Percentiles rank a stretch among this genome's conserved stretches.
Evolutionary conservation across 2,113 vertebrate species (phyloP).

Genomic region (Corydoras sp.): DNA sequence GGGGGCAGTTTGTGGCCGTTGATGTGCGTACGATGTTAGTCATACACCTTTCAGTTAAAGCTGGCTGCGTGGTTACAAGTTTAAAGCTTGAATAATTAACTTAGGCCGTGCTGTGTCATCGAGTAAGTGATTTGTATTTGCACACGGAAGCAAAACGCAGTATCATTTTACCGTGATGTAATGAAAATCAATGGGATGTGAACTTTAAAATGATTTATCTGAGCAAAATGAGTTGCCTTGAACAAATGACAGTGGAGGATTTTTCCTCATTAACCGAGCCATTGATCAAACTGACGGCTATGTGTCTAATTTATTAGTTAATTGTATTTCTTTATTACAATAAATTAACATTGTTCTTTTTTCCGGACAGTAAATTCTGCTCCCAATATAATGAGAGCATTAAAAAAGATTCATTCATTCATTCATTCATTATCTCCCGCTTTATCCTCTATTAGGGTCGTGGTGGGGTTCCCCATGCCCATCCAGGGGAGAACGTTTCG

Average conservation of each 20-base stretch:
- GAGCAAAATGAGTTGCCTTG: constrained; percentile 1
- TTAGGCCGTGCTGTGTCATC: not conserved
- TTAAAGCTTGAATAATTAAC: not conserved
- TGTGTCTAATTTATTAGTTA: too few relatives aligned
- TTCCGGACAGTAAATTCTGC: too few relatives aligned
- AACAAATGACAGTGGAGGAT: not conserved
- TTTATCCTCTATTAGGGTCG: too few relatives aligned
- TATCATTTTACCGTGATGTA: constrained; percentile 5
- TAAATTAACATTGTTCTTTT: too few relatives aligned
- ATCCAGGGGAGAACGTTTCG: too few relatives aligned
- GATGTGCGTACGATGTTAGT: not conserved
- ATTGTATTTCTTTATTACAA: too few relatives aligned
- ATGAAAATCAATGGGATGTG: constrained; percentile 4
- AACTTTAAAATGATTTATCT: not conserved
- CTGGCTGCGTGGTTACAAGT: not conserved
- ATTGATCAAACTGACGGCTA: not conserved
- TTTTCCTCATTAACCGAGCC: not conserved
- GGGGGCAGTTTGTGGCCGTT: not conserved
- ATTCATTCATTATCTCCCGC: too few relatives aligned
- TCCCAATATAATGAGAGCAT: too few relatives aligned
- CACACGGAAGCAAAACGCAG: not conserved
- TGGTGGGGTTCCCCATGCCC: too few relatives aligned
- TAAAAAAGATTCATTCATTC: too few relatives aligned
- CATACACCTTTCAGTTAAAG: not conserved
- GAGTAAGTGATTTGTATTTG: not conserved